Conservation (phyloP, 2,797 vertebrate species). For the Ctenochaetus hawaiiensis region DNA sequence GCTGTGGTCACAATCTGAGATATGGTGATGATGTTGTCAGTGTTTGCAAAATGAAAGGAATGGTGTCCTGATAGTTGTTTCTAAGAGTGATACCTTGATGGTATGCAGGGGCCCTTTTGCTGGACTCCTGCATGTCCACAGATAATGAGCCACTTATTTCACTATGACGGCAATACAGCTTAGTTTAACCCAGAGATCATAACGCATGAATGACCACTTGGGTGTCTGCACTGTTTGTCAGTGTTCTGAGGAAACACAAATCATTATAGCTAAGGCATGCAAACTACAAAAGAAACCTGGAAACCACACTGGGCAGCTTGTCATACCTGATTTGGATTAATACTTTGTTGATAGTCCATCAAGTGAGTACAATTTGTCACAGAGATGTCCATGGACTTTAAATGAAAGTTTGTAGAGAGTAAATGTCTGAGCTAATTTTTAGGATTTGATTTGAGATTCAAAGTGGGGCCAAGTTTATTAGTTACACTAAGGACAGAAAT, state of each 20-base stretch:
- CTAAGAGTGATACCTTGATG: background rate
- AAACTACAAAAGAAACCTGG: constrained; percentile 37
- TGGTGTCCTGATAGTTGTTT: background rate
- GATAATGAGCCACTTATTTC: constrained; percentile 14
- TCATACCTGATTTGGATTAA: constrained; percentile 55
- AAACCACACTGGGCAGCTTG: constrained; percentile 35
- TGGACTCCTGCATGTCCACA: background rate
- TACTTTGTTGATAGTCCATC: constrained; percentile 41
- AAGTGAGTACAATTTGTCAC: constrained; percentile 17
- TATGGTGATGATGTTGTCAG: background rate
- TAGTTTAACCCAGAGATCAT: constrained; percentile 10
- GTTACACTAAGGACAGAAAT: background rate
- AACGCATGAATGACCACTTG: background rate
- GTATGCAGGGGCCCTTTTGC: constrained; percentile 7
- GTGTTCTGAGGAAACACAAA: constrained; percentile 21
- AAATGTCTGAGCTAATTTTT: constrained; percentile 4
- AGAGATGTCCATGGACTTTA: constrained; percentile 8
- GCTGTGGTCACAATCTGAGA: constrained; percentile 32
- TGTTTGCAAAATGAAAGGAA: constrained; percentile 33
- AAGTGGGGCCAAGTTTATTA: constrained; percentile 13
- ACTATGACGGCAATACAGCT: constrained; percentile 5
- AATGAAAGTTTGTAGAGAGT: constrained; percentile 15
- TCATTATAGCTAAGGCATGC: constrained; percentile 25
- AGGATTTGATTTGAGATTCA: constrained; percentile 14
- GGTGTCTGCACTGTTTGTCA: constrained; percentile 5